Evolutionary conservation across 2,888 invertebrate species (phyloP).

Genomic region (Epiperipatus broadwayi): DNA sequence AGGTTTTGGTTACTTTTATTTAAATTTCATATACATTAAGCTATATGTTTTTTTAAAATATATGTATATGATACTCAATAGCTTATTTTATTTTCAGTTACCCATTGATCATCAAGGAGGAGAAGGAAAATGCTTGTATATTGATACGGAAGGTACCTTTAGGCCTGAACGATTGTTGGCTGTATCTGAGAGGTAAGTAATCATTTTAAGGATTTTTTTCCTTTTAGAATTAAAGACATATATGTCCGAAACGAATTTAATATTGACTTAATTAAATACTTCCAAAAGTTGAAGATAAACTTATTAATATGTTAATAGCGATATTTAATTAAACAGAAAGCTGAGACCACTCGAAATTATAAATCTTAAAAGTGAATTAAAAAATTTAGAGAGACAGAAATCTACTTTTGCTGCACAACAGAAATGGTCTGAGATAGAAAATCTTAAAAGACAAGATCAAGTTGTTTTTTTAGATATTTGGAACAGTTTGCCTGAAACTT

Average conservation of each 20-base stretch:
- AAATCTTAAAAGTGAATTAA: no score
- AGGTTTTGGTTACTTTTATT: not conserved
- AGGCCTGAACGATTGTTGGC: conserved; percentile 82
- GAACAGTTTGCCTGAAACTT: no score
- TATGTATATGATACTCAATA: not conserved
- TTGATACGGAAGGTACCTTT: conserved; percentile 96
- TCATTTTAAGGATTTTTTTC: not conserved
- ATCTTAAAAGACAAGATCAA: no score
- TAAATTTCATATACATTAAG: not conserved
- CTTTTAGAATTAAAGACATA: not conserved
- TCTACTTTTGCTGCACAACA: no score
- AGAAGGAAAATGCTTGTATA: conserved; percentile 93
- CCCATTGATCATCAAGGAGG: conserved; percentile 95
- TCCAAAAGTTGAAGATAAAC: no score
- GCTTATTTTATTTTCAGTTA: conserved; percentile 36
- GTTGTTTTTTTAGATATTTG: no score
- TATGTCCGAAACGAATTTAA: not conserved
- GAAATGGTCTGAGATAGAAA: no score
- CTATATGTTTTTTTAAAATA: conserved; percentile 3
- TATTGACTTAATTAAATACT: no score
- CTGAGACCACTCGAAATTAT: no score
- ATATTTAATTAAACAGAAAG: no score
- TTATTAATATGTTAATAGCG: no score
- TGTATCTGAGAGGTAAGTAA: conserved; percentile 52
- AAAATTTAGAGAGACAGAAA: no score